Conservation (phyloP, 2,888 invertebrate genomes). For the Folsomia manolachei region DNA sequence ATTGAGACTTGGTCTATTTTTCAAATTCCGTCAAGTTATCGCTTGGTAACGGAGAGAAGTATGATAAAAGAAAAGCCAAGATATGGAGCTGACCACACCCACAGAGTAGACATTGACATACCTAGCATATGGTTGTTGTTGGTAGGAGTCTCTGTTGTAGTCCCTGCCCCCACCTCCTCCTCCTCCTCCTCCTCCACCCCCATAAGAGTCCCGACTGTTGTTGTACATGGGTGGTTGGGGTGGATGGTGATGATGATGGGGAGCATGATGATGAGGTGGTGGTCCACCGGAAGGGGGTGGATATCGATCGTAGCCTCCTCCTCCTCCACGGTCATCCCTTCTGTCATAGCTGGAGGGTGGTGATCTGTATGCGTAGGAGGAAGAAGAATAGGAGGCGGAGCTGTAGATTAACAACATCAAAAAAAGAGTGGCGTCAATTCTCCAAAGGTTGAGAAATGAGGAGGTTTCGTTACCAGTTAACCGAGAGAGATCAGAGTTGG, state of each 20-base stretch:
- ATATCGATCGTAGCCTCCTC: slow-evolving; percentile 26
- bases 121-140: background rate
- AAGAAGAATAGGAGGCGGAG: too few relatives aligned
- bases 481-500: too few relatives aligned
- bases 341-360: slow-evolving; percentile 11
- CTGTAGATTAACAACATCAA: too few relatives aligned
- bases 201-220: slow-evolving; percentile 36
- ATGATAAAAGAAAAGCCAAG: too few relatives aligned
- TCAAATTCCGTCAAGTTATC: background rate
- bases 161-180: slow-evolving; percentile 2
- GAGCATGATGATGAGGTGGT: slow-evolving; percentile 21
- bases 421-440: too few relatives aligned
- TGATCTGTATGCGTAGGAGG: too few relatives aligned
- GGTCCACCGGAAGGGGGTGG: slow-evolving; percentile 31
- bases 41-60: too few relatives aligned
- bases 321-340: slow-evolving; percentile 25
- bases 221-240: slow-evolving; percentile 34
- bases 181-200: slow-evolving; percentile 24
- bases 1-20: background rate
- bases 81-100: too few relatives aligned
- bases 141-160: too few relatives aligned
- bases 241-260: slow-evolving; percentile 16
- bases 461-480: too few relatives aligned
- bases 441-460: too few relatives aligned
- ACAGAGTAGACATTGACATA: background rate